Base-by-base conservation (phyloP, 2,888 invertebrate species). In the Sisyra terminalis region DNA sequence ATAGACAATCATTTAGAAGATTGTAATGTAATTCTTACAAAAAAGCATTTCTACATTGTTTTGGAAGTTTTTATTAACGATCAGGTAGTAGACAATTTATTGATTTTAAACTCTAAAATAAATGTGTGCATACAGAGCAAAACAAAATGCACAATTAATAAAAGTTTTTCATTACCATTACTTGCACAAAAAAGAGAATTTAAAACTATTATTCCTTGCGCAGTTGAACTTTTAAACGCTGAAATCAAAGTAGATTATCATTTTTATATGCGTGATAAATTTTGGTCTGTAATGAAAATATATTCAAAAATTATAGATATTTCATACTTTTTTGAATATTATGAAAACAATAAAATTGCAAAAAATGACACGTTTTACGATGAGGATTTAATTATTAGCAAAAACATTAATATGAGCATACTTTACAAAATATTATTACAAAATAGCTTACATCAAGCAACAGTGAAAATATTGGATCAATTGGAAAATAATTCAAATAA, bases 141-240 rank as follows among this genome's bases (percentile, higher is more conserved):
- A 18, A 15, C n/a, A 7, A 24, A 24, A 9, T 18, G 18, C 8
- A 37, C 18, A 16, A 37, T 17, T 8, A 37, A 37, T 18, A 8
- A 17, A 37, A 37, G 18, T 37, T 16, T 18, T 9, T 18, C 18
- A 17, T 11, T 37, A 7, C 3, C 3, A 5, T 24, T 24, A 24
- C 7, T 24, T 7, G 7, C 5, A 5, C 24, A 24, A 5, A 24
- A 24, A 24, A 24, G 24, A 24, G 24, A 24, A 7, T 24, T 24
- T 24, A 37, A 16, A 17, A 17, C 18, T 37, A 17, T 37, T 11
- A 37, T 37, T 17, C 37, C 37, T 17, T 37, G n/a, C 10, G n/a
- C 37, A 10, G 18, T 3, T 10, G 16, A 7, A 11, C 37, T 18
- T 15, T 4, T 37, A 10, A 37, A 37, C 18, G 16, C 37, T 18